phyloP scores from a whole-genome alignment of 2,888 invertebrate species.

The Reticulitermes lucifugus region DNA sequence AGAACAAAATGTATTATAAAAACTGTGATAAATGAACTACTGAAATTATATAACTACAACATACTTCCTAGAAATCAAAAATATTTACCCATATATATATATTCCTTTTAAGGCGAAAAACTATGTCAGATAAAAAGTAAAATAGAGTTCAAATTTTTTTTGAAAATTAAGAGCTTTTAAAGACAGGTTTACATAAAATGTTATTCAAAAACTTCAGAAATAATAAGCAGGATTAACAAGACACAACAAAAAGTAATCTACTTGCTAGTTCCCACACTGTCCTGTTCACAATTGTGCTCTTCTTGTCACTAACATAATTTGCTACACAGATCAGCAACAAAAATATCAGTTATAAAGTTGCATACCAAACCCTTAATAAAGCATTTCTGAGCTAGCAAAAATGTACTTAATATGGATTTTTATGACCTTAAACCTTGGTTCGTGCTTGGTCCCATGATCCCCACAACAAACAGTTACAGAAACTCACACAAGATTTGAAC shows the following conservation, averaged over 20 bases:
- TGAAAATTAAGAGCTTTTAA: conserved; percentile 4
- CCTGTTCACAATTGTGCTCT: conserved; percentile 9
- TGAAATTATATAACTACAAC: conserved; percentile 14
- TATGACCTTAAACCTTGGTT: conserved; percentile 29
- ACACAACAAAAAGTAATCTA: neutral
- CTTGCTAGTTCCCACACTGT: conserved; percentile 13
- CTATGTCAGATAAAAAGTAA: neutral
- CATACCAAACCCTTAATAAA: conserved; percentile 25
- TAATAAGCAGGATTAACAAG: conserved; percentile 12
- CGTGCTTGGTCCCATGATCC: conserved; percentile 36
- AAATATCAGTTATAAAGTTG: neutral
- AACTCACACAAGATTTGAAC: conserved; percentile 30
- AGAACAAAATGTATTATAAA: conserved; percentile 37
- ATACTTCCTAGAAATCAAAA: neutral
- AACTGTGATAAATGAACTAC: conserved; percentile 6
- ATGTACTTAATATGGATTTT: conserved; percentile 9
- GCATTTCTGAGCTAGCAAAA: conserved; percentile 20
- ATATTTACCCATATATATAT: neutral
- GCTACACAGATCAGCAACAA: conserved; percentile 23
- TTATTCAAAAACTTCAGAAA: neutral
- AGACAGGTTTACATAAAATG: conserved; percentile 8
- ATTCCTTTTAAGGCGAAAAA: neutral
- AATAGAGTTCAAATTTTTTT: conserved; percentile 4
- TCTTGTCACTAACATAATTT: neutral
- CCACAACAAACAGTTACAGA: conserved; percentile 34